phyloP scores from a whole-genome alignment of 1,140 invertebrate species.

The Conus ventricosus region DNA sequence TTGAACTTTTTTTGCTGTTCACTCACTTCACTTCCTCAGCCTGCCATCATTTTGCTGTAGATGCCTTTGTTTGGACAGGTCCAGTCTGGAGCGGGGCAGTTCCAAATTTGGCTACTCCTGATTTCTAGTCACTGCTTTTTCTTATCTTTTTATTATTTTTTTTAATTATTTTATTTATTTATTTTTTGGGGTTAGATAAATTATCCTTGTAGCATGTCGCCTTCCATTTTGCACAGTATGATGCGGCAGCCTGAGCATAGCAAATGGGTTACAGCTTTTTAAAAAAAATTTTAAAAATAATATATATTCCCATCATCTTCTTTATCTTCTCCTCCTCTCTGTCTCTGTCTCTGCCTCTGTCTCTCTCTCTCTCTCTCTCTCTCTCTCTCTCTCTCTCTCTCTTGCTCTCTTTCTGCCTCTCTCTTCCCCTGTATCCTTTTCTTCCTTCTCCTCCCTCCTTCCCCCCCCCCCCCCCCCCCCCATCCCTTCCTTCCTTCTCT shows the following conservation, averaged over 20 bases:
- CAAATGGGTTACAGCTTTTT: not conserved
- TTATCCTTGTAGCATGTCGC: not conserved
- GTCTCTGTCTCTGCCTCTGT: not conserved
- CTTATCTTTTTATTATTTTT: not conserved
- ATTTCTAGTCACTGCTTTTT: not conserved
- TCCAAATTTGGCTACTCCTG: not conserved
- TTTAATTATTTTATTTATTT: not conserved
- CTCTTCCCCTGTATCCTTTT: not conserved
- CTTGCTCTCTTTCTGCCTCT: not conserved
- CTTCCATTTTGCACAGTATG: not conserved
- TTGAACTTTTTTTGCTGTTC: not conserved
- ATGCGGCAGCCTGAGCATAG: not conserved
- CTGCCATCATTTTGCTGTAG: not conserved
- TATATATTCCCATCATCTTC: not conserved
- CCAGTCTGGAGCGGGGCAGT: not conserved
- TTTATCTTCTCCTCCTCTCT: not conserved
- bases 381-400: not conserved
- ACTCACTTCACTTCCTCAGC: not conserved
- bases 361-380: not conserved
- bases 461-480: not conserved
- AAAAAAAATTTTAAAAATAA: too few species aligned
- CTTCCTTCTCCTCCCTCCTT: not conserved
- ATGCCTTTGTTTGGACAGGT: not conserved
- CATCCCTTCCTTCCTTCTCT: not conserved
- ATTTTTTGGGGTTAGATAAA: not conserved